Conservation (phyloP, 2,797 vertebrate species). For the Myoxocephalus aenaeus region DNA sequence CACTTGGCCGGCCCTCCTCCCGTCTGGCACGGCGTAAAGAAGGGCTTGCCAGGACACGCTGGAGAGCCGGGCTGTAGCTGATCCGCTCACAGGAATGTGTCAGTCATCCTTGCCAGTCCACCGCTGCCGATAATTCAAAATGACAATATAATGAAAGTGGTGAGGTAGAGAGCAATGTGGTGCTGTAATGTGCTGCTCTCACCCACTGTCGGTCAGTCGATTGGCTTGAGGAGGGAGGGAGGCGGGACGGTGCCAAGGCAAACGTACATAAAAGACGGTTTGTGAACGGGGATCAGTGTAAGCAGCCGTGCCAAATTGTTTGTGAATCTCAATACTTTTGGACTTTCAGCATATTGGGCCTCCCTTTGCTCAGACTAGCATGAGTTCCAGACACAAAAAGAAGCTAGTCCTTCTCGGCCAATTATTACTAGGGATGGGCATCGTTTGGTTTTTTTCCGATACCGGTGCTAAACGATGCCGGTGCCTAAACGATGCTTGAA, state of each 20-base stretch:
- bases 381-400: constrained; percentile 54
- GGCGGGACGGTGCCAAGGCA: constrained; percentile 63
- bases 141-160: constrained; percentile 82
- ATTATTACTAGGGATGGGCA: too few relatives aligned
- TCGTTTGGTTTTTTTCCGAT: too few relatives aligned
- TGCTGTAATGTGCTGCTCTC: constrained; percentile 70
- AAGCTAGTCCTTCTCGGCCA: constrained; percentile 48
- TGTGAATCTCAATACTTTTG: constrained; percentile 76
- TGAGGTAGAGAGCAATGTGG: constrained; percentile 71
- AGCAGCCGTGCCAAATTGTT: constrained; percentile 75
- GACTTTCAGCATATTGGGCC: constrained; percentile 83
- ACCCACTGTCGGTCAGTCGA: constrained; percentile 61
- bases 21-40: constrained; percentile 73
- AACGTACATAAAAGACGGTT: constrained; percentile 80
- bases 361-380: constrained; percentile 71
- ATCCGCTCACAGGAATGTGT: constrained; percentile 78
- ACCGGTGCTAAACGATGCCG: too few relatives aligned
- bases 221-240: constrained; percentile 28
- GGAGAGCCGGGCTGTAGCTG: constrained; percentile 76
- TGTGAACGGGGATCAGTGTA: constrained; percentile 81
- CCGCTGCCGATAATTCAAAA: constrained; percentile 81
- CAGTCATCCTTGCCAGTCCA: constrained; percentile 81
- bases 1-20: constrained; percentile 76
- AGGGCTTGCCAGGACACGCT: constrained; percentile 80
- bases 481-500: too few relatives aligned